Base-by-base conservation (phyloP, 2,888 invertebrate species). In the Pteria penguin region DNA sequence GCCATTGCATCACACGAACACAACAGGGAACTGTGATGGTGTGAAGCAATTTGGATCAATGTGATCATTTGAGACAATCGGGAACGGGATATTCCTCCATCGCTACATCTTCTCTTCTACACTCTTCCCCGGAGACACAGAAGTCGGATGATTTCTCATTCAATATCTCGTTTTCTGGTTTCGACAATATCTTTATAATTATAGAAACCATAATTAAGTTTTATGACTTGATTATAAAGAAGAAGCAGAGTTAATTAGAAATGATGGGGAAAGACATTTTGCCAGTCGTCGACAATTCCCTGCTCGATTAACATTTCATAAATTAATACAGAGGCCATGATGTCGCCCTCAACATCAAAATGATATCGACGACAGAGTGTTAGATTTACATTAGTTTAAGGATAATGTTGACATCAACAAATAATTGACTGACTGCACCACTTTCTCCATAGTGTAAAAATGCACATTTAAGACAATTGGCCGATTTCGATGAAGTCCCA, bases 21-120 rank as follows among this genome's bases (percentile, higher is more conserved):
- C 45, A 45, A 27, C 24, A 26, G 70, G 60, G 70, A 70, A 61
- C 60, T 31, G 27, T 26, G 24, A 63, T 71, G 72, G 76, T 76
- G 76, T 76, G 26, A 76, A 76, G 69, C 67, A 68, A 76, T 76
- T 76, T 76, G 67, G 61, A 63, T 62, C 68, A 76, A 69, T 57
- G 67, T 76, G 68, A 76, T 73, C 62, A 60, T 45, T 60, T 69
- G 69, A 63, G 76, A 76, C 76, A 76, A 65, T 58, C 31, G 33
- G 60, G 45, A 67, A 67, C 54, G 67, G 58, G 55, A 55, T 67
- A 31, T 66, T 72, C 65, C 67, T 67, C 36, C 72, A 33, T 36
- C 45, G 45, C 45, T 54, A 63, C 61, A 55, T 55, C 72, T 65
- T 65, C 73, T 45, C 32, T 73, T 73, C 67, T 22, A 11, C 32